These are phyloP conservation scores for Cylindroiulus punctatus DNA, from an alignment of 2,888 invertebrate species.

Conservation along the genomic window DNA sequence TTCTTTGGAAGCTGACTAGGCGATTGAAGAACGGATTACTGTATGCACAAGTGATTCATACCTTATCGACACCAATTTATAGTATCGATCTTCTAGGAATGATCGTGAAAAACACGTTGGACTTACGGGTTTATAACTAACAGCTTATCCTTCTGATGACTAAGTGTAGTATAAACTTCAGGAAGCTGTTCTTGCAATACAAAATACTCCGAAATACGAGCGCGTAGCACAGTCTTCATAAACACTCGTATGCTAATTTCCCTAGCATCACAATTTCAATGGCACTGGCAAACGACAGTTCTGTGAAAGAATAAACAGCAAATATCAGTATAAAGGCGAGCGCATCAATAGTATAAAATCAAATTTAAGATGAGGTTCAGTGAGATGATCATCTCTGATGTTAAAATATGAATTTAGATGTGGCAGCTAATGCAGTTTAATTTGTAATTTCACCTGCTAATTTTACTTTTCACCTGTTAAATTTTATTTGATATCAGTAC, in stretches of 20 bases:
- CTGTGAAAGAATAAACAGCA: background rate
- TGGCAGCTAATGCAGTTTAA: too few relatives aligned
- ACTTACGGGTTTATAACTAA: background rate
- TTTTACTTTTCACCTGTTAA: too few relatives aligned
- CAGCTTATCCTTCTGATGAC: background rate
- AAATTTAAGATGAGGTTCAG: background rate
- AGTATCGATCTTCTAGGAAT: background rate
- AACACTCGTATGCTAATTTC: background rate
- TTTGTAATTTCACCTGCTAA: too few relatives aligned
- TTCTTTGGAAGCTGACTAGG: background rate
- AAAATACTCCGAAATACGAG: background rate
- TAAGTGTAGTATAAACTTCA: background rate
- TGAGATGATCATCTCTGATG: background rate
- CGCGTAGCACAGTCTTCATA: too few relatives aligned
- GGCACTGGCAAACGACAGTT: background rate
- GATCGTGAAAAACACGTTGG: background rate
- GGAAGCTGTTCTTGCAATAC: background rate
- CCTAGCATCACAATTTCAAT: background rate
- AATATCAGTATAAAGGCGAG: background rate
- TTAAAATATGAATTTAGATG: background rate
- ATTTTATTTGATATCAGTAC: too few relatives aligned
- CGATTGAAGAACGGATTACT: constrained; percentile 22
- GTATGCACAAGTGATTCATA: background rate
- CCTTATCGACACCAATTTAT: background rate
- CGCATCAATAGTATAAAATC: background rate